Base-by-base conservation (phyloP, 2,797 vertebrate species). In the Epinephelus coioides region DNA sequence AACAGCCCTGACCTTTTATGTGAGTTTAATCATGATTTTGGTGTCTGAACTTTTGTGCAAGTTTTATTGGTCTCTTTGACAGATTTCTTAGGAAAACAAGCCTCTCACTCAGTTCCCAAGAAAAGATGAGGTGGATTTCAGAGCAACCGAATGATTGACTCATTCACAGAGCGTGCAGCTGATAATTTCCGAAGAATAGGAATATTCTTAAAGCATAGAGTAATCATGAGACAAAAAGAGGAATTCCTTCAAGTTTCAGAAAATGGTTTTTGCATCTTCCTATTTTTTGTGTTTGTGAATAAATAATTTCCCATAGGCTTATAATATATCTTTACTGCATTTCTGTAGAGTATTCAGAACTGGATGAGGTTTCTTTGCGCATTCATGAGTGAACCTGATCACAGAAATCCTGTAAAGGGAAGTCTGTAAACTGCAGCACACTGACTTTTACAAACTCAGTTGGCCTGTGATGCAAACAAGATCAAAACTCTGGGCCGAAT, bases 391-490 rank as follows among this genome's bases (percentile, higher is more conserved):
- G 12, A 54, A n/a, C 14, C 38, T 27, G 2, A 70, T 69, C 25
- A 60, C 6, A 17, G 9, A 61, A 13, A 27, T 46, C 40, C 40
- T 59, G 19, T 25, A 6, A 64, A 47, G 5, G 67, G 62, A 66
- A 61, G 27, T 72, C 30, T 4, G 34, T 14, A 47, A 69, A 54
- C 34, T 51, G 59, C 51, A 64, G 49, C 3, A 50, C n/a, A 6
- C 49, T 9, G 49, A 49, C 43, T 50, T 54, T 50, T 30, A 27
- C 15, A 44, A 68, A 34, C 55, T 70, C 23, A n/a, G n/a, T 54
- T 3, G 5, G 40, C 5, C 68, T 30, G 64, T 54, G 53, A 69
- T 13, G 18, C 73, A 65, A 44, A 77, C 46, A 11, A 49, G 38
- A 64, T 14, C 23, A 59, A 18, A 47, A 27, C 38, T 56, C 14